phyloP scores from a whole-genome alignment of 2,113 vertebrate species.

The Rhombomys opimus region DNA sequence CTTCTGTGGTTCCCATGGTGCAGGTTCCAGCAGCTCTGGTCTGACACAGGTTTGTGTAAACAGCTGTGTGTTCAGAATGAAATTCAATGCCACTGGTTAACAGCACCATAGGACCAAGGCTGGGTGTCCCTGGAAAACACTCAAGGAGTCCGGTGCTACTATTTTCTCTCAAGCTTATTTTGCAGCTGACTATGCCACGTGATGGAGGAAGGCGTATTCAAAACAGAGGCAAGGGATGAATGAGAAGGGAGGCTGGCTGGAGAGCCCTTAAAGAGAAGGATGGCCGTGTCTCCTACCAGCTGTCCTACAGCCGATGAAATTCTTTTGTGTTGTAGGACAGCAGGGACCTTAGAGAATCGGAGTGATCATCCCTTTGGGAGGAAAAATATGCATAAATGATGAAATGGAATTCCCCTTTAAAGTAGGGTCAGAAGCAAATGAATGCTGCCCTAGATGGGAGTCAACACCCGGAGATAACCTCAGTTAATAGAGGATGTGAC shows the following conservation, averaged over 20 bases:
- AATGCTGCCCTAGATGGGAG: slow-evolving; percentile 58
- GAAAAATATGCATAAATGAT: slow-evolving; percentile 79
- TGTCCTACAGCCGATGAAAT: slow-evolving; percentile 77
- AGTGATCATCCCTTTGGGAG: slow-evolving; percentile 80
- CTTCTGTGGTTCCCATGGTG: not conserved
- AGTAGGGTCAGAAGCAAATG: slow-evolving; percentile 80
- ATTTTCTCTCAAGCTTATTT: not conserved
- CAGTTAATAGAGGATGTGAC: slow-evolving; percentile 64
- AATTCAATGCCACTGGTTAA: not conserved
- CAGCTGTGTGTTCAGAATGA: slow-evolving; percentile 2
- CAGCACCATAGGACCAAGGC: not conserved
- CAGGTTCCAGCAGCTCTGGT: not conserved
- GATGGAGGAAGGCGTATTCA: not conserved
- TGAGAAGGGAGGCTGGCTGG: not conserved
- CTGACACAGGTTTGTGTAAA: not conserved
- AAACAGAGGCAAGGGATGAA: not conserved
- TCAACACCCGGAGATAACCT: slow-evolving; percentile 78
- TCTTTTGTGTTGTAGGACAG: slow-evolving; percentile 53
- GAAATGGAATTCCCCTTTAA: slow-evolving; percentile 79
- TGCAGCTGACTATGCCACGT: not conserved
- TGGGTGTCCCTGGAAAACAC: not conserved
- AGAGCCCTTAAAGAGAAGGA: slow-evolving; percentile 10
- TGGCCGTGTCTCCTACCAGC: slow-evolving; percentile 60
- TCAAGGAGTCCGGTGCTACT: not conserved
- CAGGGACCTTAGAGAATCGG: slow-evolving; percentile 74